A percentile compares a stretch with the other conserved stretches of the same genome.
These are phyloP conservation scores for Psix sp. DNA, from an alignment of 1,140 invertebrate species.

Conservation along the genomic window DNA sequence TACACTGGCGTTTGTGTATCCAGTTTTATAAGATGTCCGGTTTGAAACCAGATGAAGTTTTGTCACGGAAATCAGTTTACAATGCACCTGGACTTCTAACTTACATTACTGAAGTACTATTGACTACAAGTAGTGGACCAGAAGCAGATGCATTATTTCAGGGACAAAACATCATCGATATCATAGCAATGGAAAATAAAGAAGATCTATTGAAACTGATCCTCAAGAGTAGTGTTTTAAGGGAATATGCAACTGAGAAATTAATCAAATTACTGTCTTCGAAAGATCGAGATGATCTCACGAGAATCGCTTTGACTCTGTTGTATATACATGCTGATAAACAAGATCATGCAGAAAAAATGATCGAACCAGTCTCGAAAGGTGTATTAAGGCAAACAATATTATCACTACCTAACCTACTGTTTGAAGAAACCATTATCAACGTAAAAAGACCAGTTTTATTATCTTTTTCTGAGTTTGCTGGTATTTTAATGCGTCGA, in stretches of 20 bases:
- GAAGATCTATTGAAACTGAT: constrained; percentile 77
- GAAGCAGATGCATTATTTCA: constrained; percentile 75
- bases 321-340: constrained; percentile 79
- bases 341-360: constrained; percentile 72
- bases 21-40: constrained; percentile 81
- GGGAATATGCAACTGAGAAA: constrained; percentile 80
- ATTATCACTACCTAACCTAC: constrained; percentile 75
- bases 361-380: constrained; percentile 72
- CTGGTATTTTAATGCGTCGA: constrained; percentile 76
- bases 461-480: constrained; percentile 78
- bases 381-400: constrained; percentile 69
- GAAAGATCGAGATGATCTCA: constrained; percentile 64
- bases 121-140: constrained; percentile 71
- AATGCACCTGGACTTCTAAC: constrained; percentile 76
- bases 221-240: constrained; percentile 76
- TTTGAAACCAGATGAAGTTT: constrained; percentile 75
- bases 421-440: constrained; percentile 76
- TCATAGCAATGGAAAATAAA: constrained; percentile 73
- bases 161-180: constrained; percentile 76
- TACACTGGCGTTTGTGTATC: constrained; percentile 79
- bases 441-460: constrained; percentile 66
- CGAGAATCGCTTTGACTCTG: constrained; percentile 75
- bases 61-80: constrained; percentile 68
- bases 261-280: constrained; percentile 75
- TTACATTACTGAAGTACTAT: constrained; percentile 76